Conservation (phyloP, 2,888 invertebrate species). For the Cerastis leucographa region DNA sequence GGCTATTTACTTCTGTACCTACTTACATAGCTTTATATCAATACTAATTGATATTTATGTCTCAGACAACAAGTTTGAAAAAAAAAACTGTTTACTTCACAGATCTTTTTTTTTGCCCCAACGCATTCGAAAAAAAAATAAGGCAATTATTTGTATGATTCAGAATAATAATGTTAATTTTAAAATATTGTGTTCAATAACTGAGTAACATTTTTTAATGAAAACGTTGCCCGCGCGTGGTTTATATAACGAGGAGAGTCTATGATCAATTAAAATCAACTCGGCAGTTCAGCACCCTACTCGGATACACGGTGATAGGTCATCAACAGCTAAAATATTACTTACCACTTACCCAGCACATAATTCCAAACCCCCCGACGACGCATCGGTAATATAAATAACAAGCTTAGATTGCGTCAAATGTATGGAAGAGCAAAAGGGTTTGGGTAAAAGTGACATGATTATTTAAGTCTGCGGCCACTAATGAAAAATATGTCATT, state of each 20-base stretch:
- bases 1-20: not conserved
- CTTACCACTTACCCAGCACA: no score
- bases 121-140: constrained; percentile 34
- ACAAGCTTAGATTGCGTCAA: no score
- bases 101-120: not conserved
- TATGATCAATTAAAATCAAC: not conserved
- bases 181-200: not conserved
- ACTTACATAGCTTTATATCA: not conserved
- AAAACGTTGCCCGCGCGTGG: not conserved
- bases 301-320: no score
- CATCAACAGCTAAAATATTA: no score
- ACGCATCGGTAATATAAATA: no score
- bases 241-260: not conserved
- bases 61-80: not conserved
- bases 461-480: no score
- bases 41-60: not conserved
- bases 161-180: not conserved
- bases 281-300: not conserved
- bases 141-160: constrained; percentile 14
- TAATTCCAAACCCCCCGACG: no score
- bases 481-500: no score
- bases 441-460: no score
- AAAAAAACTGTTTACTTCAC: constrained; percentile 36
- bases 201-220: not conserved
- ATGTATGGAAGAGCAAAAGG: no score